Percentiles rank a stretch among this genome's conserved stretches.
Evolutionary conservation across 2,113 vertebrate genomes (phyloP).

Genomic region (Oplegnathus fasciatus): DNA sequence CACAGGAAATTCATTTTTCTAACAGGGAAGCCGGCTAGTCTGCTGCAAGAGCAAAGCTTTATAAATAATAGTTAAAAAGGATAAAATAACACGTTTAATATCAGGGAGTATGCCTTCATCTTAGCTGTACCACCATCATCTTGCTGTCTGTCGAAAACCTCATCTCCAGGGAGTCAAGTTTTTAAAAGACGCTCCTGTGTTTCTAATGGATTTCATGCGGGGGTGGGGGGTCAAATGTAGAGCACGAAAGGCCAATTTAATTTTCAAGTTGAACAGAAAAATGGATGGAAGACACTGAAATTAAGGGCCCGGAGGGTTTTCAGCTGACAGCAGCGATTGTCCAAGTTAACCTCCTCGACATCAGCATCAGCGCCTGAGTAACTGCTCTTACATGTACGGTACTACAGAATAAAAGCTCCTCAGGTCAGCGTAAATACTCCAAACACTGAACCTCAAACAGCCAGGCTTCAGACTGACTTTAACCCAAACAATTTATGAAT

Average conservation of each 20-base stretch:
- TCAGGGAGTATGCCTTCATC: background rate
- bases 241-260: background rate
- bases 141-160: constrained; percentile 18
- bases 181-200: background rate
- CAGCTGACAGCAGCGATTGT: constrained; percentile 45
- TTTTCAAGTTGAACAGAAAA: background rate
- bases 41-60: constrained; percentile 18
- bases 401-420: constrained; percentile 34
- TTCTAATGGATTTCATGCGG: constrained; percentile 32
- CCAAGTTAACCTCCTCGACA: constrained; percentile 21
- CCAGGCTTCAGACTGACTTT: background rate
- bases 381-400: constrained; percentile 1
- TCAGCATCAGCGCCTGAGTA: constrained; percentile 27
- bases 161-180: background rate
- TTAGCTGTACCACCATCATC: background rate
- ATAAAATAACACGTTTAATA: constrained; percentile 24
- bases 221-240: background rate
- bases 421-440: background rate
- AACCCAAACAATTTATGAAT: background rate
- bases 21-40: background rate
- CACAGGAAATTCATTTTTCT: constrained; percentile 5
- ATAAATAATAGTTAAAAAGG: constrained; percentile 30
- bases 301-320: constrained; percentile 28
- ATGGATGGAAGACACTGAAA: constrained; percentile 51
- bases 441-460: constrained; percentile 17